Evolutionary conservation across 2,113 vertebrate genomes (phyloP), one percentile per base, ranked within the genome.

Genomic region (Corythornis madagascariensis): DNA sequence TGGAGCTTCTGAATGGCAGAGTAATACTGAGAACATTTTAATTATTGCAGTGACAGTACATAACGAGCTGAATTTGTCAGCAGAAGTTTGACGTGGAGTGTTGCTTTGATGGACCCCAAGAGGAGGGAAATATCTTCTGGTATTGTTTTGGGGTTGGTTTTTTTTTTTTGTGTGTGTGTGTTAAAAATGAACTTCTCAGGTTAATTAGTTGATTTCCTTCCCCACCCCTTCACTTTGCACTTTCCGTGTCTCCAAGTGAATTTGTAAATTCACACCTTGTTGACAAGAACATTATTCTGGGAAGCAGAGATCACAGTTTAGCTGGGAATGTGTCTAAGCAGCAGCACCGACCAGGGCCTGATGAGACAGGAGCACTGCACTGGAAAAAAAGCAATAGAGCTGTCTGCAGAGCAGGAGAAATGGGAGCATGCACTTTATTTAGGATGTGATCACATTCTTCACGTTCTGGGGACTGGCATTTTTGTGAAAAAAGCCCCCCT

Each of bases 51-150:
- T 55, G 67, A 22, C 64, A 45, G 40, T 18, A 29, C 17, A 7
- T 10, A 9, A 64, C 24, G 20, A 33, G 45, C 55, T 56, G 43
- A 48, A 6, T n/a, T 29, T n/a, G 80, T 25, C 80, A 78, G 83
- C 52, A 69, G 53, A 50, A 6, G 2, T 0, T 2, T 28, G 26
- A 26, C 10, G 35, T 6, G 3, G 53, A 52, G n/a, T 9, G 9
- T 4, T 29, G 61, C 52, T 55, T 26, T 25, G 52, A 53, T 53
- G 52, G 52, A 55, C 25, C 74, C 26, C 3, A 1, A 16, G 21
- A 31, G 42, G 21, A 59, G 24, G 11, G 6, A 33, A 43, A 63
- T 7, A 2, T 3, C 14, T 28, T 40, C 18, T 22, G 7, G 6
- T 2, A 1, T 52, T 52, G 10, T 28, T 56, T 31, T 31, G 13